Percentiles rank a stretch among this genome's conserved stretches.
phyloP scores from a whole-genome alignment of 2,797 vertebrate species.

The Podarcis lilfordi region DNA sequence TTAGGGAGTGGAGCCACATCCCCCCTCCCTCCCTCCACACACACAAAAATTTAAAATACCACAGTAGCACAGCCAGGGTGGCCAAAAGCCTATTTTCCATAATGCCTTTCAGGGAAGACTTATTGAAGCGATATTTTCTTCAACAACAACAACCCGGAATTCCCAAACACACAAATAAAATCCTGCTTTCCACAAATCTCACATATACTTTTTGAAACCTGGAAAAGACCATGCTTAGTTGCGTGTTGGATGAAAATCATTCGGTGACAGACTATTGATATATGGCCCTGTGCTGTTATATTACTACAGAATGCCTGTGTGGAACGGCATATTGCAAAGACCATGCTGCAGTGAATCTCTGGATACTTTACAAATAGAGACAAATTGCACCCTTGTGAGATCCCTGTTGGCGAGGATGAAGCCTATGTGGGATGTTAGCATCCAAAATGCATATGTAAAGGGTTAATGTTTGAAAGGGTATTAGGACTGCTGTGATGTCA shows the following conservation, averaged over 20 bases:
- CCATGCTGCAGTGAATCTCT: background rate
- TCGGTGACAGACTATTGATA: background rate
- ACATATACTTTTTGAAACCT: background rate
- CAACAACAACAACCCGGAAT: background rate
- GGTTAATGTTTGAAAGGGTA: too few relatives aligned
- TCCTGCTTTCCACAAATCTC: background rate
- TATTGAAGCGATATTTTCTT: background rate
- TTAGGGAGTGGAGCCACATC: background rate
- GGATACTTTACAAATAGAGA: background rate
- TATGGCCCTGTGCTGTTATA: background rate
- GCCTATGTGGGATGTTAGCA: too few relatives aligned
- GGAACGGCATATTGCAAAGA: background rate
- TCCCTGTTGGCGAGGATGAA: too few relatives aligned
- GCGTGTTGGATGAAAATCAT: background rate
- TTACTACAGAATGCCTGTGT: background rate
- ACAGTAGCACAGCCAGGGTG: background rate
- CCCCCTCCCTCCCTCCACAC: background rate
- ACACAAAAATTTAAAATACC: slow-evolving; percentile 1
- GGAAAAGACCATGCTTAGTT: background rate
- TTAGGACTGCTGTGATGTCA: too few relatives aligned
- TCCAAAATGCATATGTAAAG: too few relatives aligned
- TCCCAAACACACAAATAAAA: background rate
- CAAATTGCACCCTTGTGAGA: background rate
- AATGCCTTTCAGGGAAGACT: background rate
- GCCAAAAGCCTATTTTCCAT: slow-evolving; percentile 8